phyloP scores from a whole-genome alignment of 2,888 invertebrate species.

The Caenorhabditis sulstoni region DNA sequence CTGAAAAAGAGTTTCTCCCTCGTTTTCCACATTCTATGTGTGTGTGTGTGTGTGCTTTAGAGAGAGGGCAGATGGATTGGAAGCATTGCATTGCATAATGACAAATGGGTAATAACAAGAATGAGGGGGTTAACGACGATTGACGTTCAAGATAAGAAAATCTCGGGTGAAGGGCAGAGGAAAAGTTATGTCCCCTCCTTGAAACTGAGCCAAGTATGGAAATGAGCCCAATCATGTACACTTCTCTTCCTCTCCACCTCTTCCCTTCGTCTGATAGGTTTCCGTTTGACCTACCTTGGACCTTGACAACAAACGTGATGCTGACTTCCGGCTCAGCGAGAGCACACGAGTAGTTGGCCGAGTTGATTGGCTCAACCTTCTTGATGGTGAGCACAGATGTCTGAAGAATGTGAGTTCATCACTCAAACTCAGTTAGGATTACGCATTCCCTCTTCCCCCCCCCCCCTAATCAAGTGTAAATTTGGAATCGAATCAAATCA shows the following conservation, averaged over 20 bases:
- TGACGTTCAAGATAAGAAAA: conserved; percentile 26
- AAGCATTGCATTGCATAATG: conserved; percentile 48
- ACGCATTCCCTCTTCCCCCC: not conserved
- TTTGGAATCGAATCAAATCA: not conserved
- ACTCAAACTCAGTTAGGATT: conserved; percentile 20
- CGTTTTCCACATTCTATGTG: not conserved
- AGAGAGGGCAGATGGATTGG: not conserved
- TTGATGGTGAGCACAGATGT: conserved; percentile 70
- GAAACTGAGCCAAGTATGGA: too few species aligned
- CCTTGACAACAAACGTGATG: conserved; percentile 55
- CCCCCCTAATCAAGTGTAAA: not conserved
- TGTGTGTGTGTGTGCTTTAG: too few species aligned
- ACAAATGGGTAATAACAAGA: conserved; percentile 55
- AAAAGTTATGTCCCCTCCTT: too few species aligned
- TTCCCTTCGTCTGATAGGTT: not conserved
- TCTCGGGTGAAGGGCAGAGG: not conserved
- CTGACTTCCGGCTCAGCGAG: conserved; percentile 61
- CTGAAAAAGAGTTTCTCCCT: conserved; percentile 43
- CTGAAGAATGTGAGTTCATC: conserved; percentile 45
- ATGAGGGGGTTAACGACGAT: conserved; percentile 37
- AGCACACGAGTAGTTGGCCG: conserved; percentile 68
- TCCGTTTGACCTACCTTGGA: conserved; percentile 58
- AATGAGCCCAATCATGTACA: too few species aligned
- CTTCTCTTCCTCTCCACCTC: conserved; percentile 14
- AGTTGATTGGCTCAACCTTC: conserved; percentile 69